A percentile compares a stretch with the other conserved stretches of the same genome.
Evolutionary conservation across 2,113 vertebrate species (phyloP).

Genomic region (Rattus norvegicus): GRCr8 NC_086020.1:173209501-173210000

Average conservation of each 20-base stretch:
- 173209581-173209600: not conserved
- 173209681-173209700: not conserved
- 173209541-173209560: not conserved
- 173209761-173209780: too few relatives aligned
- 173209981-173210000: too few relatives aligned
- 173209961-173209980: too few relatives aligned
- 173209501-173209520: not conserved
- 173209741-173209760: not conserved
- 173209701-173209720: not conserved
- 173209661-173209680: not conserved
- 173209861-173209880: too few relatives aligned
- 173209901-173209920: too few relatives aligned
- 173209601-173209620: not conserved
- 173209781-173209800: too few relatives aligned
- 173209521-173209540: not conserved
- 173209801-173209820: too few relatives aligned
- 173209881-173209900: too few relatives aligned
- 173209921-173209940: too few relatives aligned
- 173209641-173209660: not conserved
- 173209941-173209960: too few relatives aligned
- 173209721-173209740: slow-evolving; percentile 48
- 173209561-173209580: not conserved
- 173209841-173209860: too few relatives aligned
- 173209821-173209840: too few relatives aligned
- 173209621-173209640: not conserved